phyloP scores from a whole-genome alignment of 2,888 invertebrate genomes.

The Aethes cnicana region DNA sequence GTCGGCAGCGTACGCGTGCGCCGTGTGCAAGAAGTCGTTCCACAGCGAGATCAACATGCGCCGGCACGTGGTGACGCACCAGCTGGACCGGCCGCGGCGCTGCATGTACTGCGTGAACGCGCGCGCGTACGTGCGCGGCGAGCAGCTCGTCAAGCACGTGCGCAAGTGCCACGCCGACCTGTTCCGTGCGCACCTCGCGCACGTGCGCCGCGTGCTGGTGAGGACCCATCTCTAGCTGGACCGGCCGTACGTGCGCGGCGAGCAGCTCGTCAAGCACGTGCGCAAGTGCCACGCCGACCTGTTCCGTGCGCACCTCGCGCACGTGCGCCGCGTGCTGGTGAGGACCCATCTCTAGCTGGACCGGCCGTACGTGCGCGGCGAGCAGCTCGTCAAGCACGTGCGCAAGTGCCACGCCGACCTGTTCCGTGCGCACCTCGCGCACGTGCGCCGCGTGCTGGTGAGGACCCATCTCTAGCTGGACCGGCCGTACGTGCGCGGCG shows the following conservation, averaged over 20 bases:
- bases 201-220: slow-evolving; percentile 57
- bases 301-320: slow-evolving; percentile 87
- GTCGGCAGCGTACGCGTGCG: slow-evolving; percentile 57
- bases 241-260: too few relatives aligned
- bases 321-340: slow-evolving; percentile 64
- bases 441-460: too few relatives aligned
- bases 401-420: slow-evolving; percentile 91
- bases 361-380: too few relatives aligned
- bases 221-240: too few relatives aligned
- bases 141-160: slow-evolving; percentile 90
- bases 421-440: slow-evolving; percentile 88
- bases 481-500: too few relatives aligned
- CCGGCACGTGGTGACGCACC: slow-evolving; percentile 87
- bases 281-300: slow-evolving; percentile 85
- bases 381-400: too few relatives aligned
- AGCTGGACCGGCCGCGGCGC: slow-evolving; percentile 88
- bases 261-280: too few relatives aligned
- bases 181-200: slow-evolving; percentile 70
- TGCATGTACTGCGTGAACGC: slow-evolving; percentile 87
- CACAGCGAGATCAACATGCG: slow-evolving; percentile 86
- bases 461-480: too few relatives aligned
- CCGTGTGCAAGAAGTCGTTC: slow-evolving; percentile 85
- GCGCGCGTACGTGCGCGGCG: slow-evolving; percentile 90
- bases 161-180: slow-evolving; percentile 86
- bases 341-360: too few relatives aligned